Evolutionary conservation across 2,797 vertebrate species (phyloP), one percentile per base, ranked within the genome.

Genomic region (Gobionotothen gibberifrons): DNA sequence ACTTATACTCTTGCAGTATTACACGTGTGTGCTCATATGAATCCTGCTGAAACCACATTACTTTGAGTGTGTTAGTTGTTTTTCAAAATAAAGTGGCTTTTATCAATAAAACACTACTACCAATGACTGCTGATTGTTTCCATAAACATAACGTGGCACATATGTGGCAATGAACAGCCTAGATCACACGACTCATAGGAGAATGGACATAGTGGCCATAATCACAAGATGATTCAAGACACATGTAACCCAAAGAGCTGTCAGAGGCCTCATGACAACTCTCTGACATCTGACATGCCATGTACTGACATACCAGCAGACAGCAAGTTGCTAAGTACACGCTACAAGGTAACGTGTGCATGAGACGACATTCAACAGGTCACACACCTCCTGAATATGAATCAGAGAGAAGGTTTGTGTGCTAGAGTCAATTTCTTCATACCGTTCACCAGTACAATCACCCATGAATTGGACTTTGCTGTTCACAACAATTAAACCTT

Each of bases 241-340:
- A 58, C n/a, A 22, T 15, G 36, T 22, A n/a, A 62, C 10, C 29
- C 15, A 57, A 67, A 59, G 57, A 76, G 68, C 48, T 56, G 60
- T 57, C 12, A 43, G 32, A 46, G 60, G 3, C 15, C 61, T 6
- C 68, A 19, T 49, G 15, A 67, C 44, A 58, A 52, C 43, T 60
- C 62, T 40, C 57, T 46, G 26, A 21, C 16, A 1, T 15, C 42
- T 64, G 43, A 64, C 70, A 56, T 1, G 22, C 53, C 32, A 32
- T 49, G 76, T 69, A 70, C 15, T 59, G 80, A 70, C 43, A 74
- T 15, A 65, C 52, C 62, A 22, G 51, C 48, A 55, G 53, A 76
- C 32, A 64, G 61, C 47, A 57, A 48, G 74, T 32, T 54, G 60
- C 47, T 49, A 61, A 63, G 55, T 36, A 46, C 59, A 58, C 52